Evolutionary conservation across 2,113 vertebrate genomes (phyloP).

Genomic region (Mesoclemmys tuberculata): DNA sequence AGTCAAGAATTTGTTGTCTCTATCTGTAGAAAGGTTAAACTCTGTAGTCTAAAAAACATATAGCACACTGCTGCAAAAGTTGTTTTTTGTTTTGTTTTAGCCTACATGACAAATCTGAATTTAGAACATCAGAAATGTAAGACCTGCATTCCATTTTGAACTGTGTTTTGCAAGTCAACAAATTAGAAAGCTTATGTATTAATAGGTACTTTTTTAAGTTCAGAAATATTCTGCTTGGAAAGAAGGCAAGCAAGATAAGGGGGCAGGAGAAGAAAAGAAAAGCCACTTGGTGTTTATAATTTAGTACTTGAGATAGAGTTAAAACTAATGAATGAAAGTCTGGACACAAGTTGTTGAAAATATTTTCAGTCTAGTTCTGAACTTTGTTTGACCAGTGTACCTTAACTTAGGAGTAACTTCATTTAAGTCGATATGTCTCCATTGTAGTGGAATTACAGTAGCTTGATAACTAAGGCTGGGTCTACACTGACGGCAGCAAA

Average conservation of each 20-base stretch:
- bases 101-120: background rate
- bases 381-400: background rate
- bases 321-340: background rate
- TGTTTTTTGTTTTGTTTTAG: background rate
- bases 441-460: background rate
- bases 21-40: background rate
- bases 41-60: background rate
- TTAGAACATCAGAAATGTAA: background rate
- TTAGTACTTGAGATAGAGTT: background rate
- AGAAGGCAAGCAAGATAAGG: background rate
- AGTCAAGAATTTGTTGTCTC: background rate
- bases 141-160: background rate
- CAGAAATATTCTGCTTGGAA: background rate
- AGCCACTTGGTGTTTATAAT: background rate
- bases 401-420: background rate
- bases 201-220: background rate
- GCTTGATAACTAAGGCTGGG: background rate
- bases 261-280: background rate
- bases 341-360: background rate
- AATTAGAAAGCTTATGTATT: background rate
- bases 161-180: background rate
- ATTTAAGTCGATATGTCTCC: background rate
- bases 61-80: background rate
- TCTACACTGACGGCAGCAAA: too few relatives aligned
- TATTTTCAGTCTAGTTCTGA: background rate